Evolutionary conservation across 2,888 invertebrate genomes (phyloP), one percentile per base, ranked within the genome.

Genomic region (Andrena dorsata): DNA sequence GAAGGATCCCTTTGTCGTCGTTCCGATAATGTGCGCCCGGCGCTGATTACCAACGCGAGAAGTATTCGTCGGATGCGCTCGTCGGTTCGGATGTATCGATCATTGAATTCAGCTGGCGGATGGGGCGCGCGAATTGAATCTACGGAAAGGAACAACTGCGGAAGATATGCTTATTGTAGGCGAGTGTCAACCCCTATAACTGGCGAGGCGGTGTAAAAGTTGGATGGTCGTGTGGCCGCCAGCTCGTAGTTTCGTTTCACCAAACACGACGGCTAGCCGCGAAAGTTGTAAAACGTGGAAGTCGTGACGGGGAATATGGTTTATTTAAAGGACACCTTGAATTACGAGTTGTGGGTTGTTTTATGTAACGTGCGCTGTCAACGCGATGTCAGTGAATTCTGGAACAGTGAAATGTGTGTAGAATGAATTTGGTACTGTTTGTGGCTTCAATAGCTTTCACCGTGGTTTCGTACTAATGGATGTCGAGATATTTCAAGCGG

Each of bases 171-270:
- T 80, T 79, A 53, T 66, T 66, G 72, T 32, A 7, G 26, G 32
- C 61, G 51, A 61, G 65, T 51, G 53, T 53, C 71, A 64, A 51
- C 32, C n/a, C 20, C 56, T 32, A 47, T n/a, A 41, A 65, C 65
- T 23, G 35, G n/a, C 4, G 10, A 35, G 58, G 10, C 35, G 2
- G 41, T 32, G 77, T n/a, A 61, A 61, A 78, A 80, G 80, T 80
- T 80, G 49, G 20, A 13, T 20, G 2, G 6, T 4, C 56, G 56
- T 23, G 51, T 28, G 26, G 69, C 26, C 56, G 63, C 32, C 63
- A 47, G 80, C 66, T 61, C 53, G 20, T 30, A 60, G 80, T 66
- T 65, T 60, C 60, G 65, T 80, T 79, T 80, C 10, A 26, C 60
- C 30, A 65, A 79, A 80, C 65, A 65, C 65, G 10, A 7, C 63